Evolutionary conservation across 2,113 vertebrate species (phyloP), one percentile per base, ranked within the genome.

Genomic region (Serinus canaria): DNA sequence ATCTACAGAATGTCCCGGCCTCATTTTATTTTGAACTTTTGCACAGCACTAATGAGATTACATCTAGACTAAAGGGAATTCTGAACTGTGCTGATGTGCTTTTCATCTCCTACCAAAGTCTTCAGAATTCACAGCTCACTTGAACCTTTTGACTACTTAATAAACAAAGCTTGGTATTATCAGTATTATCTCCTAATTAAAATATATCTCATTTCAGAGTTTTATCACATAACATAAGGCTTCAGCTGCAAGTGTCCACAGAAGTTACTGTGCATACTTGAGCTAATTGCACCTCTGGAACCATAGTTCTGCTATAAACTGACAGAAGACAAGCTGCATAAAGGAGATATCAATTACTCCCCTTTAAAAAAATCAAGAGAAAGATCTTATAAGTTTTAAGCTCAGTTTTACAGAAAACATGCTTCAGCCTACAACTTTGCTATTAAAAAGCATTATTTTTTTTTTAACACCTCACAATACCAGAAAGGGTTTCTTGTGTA

Each of bases 171-270:
- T 97, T 92, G 53, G 41, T 92, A 94, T 95, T 97, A 97, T 97
- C 95, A 94, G 77, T 89, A 95, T 96, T 97, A 97, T 94, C 77
- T 92, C 80, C 90, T 97, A 97, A 97, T 97, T 97, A 97, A 97
- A 97, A 97, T 96, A 95, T 69, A 96, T 95, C 85, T 96, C 64
- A 89, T 97, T 97, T 95, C 79, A 95, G 93, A 81, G n/a, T 52
- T 97, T 98, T 96, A 97, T 83, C 95, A 70, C 46, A 58, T 63
- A 92, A 91, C 56, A 91, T 96, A 97, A 97, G 96, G 46, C 47
- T 96, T 96, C 76, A 94, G 68, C 87, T 96, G 87, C 56, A 94
- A 97, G 85, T 76, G 95, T 97, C 85, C 89, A 89, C 52, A 87
- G 93, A 97, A 97, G 84, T 93, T 83, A 70, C 60, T 95, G 37